Percentiles rank a stretch among this genome's conserved stretches.
Conservation (phyloP, 2,888 invertebrate genomes). For the Agrilus mali region DNA sequence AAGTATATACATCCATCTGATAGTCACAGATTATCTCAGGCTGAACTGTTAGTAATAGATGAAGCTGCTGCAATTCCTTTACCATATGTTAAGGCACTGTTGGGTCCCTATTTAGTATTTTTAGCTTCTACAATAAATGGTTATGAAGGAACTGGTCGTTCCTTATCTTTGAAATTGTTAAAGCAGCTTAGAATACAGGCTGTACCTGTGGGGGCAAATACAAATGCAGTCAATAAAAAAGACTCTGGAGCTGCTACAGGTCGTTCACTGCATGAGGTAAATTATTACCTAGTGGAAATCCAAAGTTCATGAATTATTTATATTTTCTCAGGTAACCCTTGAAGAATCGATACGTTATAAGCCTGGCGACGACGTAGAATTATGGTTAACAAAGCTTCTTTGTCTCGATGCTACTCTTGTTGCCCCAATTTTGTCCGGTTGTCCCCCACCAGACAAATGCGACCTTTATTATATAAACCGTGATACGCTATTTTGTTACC, state of each 20-base stretch:
- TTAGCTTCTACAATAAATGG: constrained; percentile 96
- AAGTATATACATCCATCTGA: constrained; percentile 94
- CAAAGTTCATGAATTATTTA: background rate
- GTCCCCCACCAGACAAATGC: constrained; percentile 81
- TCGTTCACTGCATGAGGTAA: constrained; percentile 43
- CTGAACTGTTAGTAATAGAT: constrained; percentile 91
- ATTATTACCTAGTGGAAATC: constrained; percentile 8
- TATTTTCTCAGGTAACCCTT: constrained; percentile 49
- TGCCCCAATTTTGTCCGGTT: constrained; percentile 57
- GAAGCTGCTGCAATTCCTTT: constrained; percentile 98
- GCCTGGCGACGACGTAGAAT: constrained; percentile 73
- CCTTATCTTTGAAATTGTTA: constrained; percentile 86
- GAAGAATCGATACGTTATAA: constrained; percentile 94
- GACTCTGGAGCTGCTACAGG: constrained; percentile 36
- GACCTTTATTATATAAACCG: constrained; percentile 79
- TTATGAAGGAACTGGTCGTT: constrained; percentile 96
- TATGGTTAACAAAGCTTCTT: constrained; percentile 81
- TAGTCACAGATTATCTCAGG: constrained; percentile 76
- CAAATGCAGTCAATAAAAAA: constrained; percentile 34
- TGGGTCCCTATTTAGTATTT: constrained; percentile 86
- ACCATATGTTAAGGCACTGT: constrained; percentile 77
- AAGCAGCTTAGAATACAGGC: constrained; percentile 67
- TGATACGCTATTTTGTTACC: constrained; percentile 94
- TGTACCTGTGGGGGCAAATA: constrained; percentile 38
- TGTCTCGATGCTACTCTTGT: constrained; percentile 78